Percentiles rank a stretch among this genome's conserved stretches.
Conservation (phyloP, 35 echinoderm and acorn worm species). For the Amphiura filiformis region DNA sequence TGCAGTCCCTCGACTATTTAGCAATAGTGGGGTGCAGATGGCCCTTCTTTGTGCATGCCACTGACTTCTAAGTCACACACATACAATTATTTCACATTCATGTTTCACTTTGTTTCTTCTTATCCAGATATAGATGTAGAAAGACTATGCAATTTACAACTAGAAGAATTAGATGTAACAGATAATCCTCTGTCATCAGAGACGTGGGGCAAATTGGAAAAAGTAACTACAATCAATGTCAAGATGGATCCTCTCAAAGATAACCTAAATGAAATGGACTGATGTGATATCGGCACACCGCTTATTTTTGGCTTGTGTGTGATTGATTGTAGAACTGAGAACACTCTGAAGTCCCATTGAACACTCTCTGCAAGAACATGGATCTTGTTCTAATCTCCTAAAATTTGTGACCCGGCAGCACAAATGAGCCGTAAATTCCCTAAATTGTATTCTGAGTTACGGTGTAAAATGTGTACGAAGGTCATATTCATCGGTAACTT, state of each 20-base stretch:
- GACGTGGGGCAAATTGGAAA: neutral
- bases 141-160: neutral
- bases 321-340: no score
- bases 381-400: no score
- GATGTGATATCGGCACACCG: no score
- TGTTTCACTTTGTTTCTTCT: neutral
- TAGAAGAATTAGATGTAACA: neutral
- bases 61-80: neutral
- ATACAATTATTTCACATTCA: neutral
- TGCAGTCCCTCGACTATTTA: no score
- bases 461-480: no score
- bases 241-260: neutral
- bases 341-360: no score
- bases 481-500: no score
- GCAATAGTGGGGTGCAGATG: neutral
- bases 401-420: no score
- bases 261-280: neutral
- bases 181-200: neutral
- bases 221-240: neutral
- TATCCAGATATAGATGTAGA: neutral
- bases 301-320: no score
- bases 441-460: no score
- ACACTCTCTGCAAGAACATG: no score
- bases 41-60: neutral
- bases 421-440: no score